A percentile compares a stretch with the other conserved stretches of the same genome.
Evolutionary conservation across 2,797 vertebrate genomes (phyloP).

Genomic region (Phataginus tetradactyla): DNA sequence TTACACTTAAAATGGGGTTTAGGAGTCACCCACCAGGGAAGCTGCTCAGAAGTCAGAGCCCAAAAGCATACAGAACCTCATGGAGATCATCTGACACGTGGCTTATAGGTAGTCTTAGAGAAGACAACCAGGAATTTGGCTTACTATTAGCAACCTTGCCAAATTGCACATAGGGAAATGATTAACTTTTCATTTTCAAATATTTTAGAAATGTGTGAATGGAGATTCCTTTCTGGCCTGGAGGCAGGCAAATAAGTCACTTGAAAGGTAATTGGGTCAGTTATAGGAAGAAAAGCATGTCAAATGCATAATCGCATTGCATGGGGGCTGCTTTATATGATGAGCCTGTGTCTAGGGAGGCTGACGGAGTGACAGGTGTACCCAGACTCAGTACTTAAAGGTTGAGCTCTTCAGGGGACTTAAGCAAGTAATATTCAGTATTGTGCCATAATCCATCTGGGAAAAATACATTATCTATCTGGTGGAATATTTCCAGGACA

Average conservation of each 20-base stretch:
- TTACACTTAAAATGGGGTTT: conserved; percentile 3
- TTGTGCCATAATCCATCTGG: conserved; percentile 16
- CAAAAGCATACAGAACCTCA: neutral
- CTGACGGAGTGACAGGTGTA: neutral
- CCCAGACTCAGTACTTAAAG: neutral
- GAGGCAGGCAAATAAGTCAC: neutral
- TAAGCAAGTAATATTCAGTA: neutral
- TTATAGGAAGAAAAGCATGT: neutral
- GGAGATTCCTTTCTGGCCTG: conserved; percentile 9
- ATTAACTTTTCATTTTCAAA: neutral
- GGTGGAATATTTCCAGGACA: conserved; percentile 13
- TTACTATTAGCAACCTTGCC: neutral
- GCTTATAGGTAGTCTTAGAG: neutral
- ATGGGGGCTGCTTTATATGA: neutral
- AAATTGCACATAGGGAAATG: neutral
- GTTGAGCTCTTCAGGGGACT: neutral
- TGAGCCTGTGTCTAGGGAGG: neutral
- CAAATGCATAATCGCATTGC: neutral
- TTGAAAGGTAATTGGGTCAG: neutral
- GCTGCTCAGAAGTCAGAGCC: neutral
- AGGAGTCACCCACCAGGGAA: neutral
- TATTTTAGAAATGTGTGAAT: conserved; percentile 9
- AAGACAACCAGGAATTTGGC: neutral
- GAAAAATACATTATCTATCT: conserved; percentile 17
- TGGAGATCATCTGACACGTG: neutral